A percentile compares a stretch with the other conserved stretches of the same genome.
Evolutionary conservation across 2,113 vertebrate species (phyloP).

Genomic region (Grammatotria lemairii): DNA sequence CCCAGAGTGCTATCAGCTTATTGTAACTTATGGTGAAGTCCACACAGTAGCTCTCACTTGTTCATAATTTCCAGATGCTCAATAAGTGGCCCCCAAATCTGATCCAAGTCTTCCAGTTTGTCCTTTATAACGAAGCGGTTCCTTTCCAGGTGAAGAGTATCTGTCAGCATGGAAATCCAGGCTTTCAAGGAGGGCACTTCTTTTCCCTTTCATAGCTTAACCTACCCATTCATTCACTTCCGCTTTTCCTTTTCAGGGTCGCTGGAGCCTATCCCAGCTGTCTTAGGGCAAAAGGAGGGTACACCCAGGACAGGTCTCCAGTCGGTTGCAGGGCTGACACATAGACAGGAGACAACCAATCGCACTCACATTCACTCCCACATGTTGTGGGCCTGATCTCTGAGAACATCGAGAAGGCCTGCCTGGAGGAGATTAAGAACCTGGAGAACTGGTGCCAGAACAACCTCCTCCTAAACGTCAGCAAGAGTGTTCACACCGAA

Average conservation of each 20-base stretch:
- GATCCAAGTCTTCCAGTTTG: background rate
- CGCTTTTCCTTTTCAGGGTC: background rate
- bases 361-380: background rate
- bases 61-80: background rate
- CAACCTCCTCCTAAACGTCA: background rate
- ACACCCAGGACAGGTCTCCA: background rate
- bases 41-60: background rate
- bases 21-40: background rate
- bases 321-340: background rate
- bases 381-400: background rate
- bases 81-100: background rate
- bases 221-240: background rate
- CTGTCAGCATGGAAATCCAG: background rate
- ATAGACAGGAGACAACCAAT: background rate
- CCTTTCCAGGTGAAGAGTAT: background rate
- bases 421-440: background rate
- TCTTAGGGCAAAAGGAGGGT: background rate
- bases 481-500: no score
- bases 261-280: background rate
- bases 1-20: background rate
- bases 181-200: background rate
- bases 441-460: background rate
- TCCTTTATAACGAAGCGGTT: background rate
- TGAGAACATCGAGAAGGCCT: background rate
- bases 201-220: background rate